These are phyloP conservation scores for Tetanocera ferruginea DNA, from an alignment of 2,888 invertebrate genomes.

Conservation along the genomic window DNA sequence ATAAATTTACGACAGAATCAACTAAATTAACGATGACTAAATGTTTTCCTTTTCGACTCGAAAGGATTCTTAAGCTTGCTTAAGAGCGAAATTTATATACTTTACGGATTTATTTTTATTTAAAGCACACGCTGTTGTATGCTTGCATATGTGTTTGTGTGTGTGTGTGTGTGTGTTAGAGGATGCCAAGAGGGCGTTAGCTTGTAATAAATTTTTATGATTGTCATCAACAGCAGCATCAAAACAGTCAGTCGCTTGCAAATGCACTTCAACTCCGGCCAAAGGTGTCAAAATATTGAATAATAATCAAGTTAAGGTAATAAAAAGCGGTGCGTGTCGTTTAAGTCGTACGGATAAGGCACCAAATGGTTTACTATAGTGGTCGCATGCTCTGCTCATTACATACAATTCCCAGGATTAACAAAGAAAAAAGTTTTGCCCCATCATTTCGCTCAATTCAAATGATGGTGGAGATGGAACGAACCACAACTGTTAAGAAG, in stretches of 20 bases:
- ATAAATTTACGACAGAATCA: slow-evolving; percentile 44
- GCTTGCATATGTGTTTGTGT: neutral
- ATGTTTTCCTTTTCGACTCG: slow-evolving; percentile 28
- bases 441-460: too few relatives aligned
- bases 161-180: neutral
- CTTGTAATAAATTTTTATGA: slow-evolving; percentile 45
- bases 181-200: neutral
- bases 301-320: slow-evolving; percentile 43
- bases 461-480: neutral
- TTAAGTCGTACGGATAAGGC: neutral
- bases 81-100: slow-evolving; percentile 32
- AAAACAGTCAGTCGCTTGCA: slow-evolving; percentile 35
- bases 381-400: too few relatives aligned
- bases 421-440: too few relatives aligned
- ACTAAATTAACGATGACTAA: slow-evolving; percentile 45
- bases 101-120: slow-evolving; percentile 17
- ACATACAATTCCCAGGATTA: too few relatives aligned
- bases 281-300: slow-evolving; percentile 40
- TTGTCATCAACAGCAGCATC: slow-evolving; percentile 38
- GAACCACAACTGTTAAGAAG: too few relatives aligned
- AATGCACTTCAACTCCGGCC: neutral
- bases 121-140: neutral
- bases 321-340: slow-evolving; percentile 22
- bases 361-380: too few relatives aligned
- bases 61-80: slow-evolving; percentile 30